Conservation (phyloP, 1,140 invertebrate genomes). For the Luehdorfia chinensis region DNA sequence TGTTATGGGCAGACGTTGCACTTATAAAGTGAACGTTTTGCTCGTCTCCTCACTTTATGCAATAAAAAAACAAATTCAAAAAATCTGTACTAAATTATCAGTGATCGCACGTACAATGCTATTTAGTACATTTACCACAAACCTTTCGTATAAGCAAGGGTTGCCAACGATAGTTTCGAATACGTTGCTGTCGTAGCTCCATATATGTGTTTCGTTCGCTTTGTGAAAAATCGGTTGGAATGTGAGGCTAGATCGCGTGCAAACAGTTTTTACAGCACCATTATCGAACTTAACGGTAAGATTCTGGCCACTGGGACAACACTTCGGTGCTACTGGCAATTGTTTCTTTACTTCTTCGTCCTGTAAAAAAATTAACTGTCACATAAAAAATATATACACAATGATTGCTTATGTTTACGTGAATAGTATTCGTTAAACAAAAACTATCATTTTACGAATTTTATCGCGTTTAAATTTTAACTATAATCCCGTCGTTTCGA, state of each 20-base stretch:
- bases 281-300: conserved; percentile 46
- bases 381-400: neutral
- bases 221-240: conserved; percentile 76
- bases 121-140: no score
- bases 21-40: no score
- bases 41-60: no score
- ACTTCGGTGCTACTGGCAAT: conserved; percentile 67
- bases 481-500: no score
- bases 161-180: conserved; percentile 78
- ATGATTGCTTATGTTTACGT: neutral
- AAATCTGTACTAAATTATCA: no score
- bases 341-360: conserved; percentile 63
- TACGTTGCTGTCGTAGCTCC: conserved; percentile 65
- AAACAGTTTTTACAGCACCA: conserved; percentile 68
- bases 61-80: no score
- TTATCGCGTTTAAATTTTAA: neutral
- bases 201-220: conserved; percentile 74
- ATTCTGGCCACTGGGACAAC: conserved; percentile 70
- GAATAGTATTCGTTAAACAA: neutral
- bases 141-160: conserved; percentile 78
- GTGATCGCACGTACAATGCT: no score
- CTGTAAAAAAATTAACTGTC: conserved; percentile 27
- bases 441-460: neutral
- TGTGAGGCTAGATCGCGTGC: conserved; percentile 56
- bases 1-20: no score